Evolutionary conservation across 2,797 vertebrate genomes (phyloP).

Genomic region (Ptychadena robeensis): DNA sequence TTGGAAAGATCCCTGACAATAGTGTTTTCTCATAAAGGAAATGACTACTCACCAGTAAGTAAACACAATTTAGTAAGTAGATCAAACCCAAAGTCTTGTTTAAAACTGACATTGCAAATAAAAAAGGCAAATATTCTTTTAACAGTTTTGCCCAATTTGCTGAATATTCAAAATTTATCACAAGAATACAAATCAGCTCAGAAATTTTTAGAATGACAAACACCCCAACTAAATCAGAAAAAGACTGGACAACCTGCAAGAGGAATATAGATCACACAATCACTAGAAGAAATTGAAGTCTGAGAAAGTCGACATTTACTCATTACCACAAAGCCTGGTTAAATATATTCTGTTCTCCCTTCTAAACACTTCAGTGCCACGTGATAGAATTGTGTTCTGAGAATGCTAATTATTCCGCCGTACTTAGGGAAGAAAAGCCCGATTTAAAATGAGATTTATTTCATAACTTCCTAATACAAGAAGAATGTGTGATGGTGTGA

Average conservation of each 20-base stretch:
- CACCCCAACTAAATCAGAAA: background rate
- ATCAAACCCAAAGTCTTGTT: too few species aligned
- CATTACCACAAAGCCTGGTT: conserved; percentile 19
- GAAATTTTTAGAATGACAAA: background rate
- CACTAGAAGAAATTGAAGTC: conserved; percentile 8
- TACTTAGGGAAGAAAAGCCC: background rate
- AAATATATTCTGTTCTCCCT: conserved; percentile 1
- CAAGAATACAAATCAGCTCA: background rate
- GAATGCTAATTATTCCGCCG: background rate
- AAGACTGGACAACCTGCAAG: background rate
- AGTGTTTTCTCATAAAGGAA: too few species aligned
- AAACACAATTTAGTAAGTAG: too few species aligned
- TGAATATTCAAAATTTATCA: too few species aligned
- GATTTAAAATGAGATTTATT: background rate
- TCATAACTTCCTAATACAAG: background rate
- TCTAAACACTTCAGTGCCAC: background rate
- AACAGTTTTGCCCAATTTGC: background rate
- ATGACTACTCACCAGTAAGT: too few species aligned
- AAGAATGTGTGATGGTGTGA: background rate
- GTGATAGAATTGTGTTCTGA: background rate
- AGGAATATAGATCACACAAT: conserved; percentile 3
- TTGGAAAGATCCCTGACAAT: too few species aligned
- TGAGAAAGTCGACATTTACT: conserved; percentile 30
- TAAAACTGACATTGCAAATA: too few species aligned
- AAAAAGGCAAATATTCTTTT: too few species aligned